phyloP scores from a whole-genome alignment of 1,140 invertebrate genomes.

The Brachionus manjavacas region DNA sequence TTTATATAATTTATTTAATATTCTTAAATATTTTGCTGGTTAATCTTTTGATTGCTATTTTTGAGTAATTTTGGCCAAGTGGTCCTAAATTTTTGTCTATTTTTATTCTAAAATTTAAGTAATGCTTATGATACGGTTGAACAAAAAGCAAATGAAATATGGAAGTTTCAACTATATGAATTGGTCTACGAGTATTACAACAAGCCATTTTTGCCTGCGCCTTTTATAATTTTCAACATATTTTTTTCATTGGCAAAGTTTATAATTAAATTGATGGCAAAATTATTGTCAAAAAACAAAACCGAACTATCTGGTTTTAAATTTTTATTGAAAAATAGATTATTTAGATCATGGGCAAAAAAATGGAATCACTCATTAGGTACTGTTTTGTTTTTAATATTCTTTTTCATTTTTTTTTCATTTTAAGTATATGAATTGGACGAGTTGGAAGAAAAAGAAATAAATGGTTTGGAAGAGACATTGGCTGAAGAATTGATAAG shows the following conservation, averaged over 20 bases:
- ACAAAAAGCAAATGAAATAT: conserved; percentile 34
- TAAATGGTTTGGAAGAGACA: not conserved
- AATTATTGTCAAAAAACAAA: not conserved
- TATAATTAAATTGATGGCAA: not conserved
- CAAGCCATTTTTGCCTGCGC: conserved; percentile 36
- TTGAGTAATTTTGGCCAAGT: not conserved
- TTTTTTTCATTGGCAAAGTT: not conserved
- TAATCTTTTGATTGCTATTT: conserved; percentile 39
- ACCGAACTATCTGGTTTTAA: not conserved
- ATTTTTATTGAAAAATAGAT: not conserved
- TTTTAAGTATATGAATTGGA: conserved; percentile 24
- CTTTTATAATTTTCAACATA: not conserved
- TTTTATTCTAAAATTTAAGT: not conserved
- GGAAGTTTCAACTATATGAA: conserved; percentile 10
- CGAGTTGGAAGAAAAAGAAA: not conserved
- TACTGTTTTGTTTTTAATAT: not conserved
- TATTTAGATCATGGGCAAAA: conserved; percentile 9
- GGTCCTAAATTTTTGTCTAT: not conserved
- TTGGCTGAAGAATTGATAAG: not conserved
- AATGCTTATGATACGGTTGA: not conserved
- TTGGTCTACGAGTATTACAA: conserved; percentile 15
- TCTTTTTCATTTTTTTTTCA: not conserved
- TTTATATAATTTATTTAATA: conserved; percentile 12
- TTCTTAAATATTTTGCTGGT: conserved; percentile 32
- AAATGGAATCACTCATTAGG: not conserved